phyloP scores from a whole-genome alignment of 2,113 vertebrate genomes.

The Heterocephalus glaber region DNA sequence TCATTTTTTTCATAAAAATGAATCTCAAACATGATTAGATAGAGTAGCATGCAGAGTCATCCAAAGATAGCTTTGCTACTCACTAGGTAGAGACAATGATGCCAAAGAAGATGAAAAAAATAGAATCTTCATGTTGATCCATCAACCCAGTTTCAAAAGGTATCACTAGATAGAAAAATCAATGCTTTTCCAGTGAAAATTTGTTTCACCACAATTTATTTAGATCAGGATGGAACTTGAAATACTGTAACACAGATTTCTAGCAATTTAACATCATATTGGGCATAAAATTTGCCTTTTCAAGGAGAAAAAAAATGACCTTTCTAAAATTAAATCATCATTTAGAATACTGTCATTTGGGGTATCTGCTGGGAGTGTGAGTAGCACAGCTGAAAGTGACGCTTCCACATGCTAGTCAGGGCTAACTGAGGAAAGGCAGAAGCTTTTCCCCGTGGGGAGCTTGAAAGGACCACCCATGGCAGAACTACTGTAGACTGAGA shows the following conservation, averaged over 20 bases:
- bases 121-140: slow-evolving; percentile 21
- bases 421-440: slow-evolving; percentile 46
- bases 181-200: slow-evolving; percentile 53
- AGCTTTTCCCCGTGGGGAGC: background rate
- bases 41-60: slow-evolving; percentile 26
- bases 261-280: slow-evolving; percentile 27
- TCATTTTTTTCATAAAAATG: background rate
- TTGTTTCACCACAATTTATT: slow-evolving; percentile 61
- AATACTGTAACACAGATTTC: slow-evolving; percentile 47
- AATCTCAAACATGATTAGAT: slow-evolving; percentile 13
- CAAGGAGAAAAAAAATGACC: background rate
- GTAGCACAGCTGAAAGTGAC: slow-evolving; percentile 41
- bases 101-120: slow-evolving; percentile 29
- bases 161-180: slow-evolving; percentile 22
- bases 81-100: background rate
- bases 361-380: slow-evolving; percentile 66
- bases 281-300: slow-evolving; percentile 76
- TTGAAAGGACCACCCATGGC: background rate
- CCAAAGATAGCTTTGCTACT: slow-evolving; percentile 40
- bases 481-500: background rate
- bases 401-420: slow-evolving; percentile 32
- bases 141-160: slow-evolving; percentile 24
- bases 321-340: slow-evolving; percentile 66
- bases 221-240: slow-evolving; percentile 58
- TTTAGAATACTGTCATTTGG: slow-evolving; percentile 65